Evolutionary conservation across 2,113 vertebrate species (phyloP).

Genomic region (Polyodon spathula): DNA sequence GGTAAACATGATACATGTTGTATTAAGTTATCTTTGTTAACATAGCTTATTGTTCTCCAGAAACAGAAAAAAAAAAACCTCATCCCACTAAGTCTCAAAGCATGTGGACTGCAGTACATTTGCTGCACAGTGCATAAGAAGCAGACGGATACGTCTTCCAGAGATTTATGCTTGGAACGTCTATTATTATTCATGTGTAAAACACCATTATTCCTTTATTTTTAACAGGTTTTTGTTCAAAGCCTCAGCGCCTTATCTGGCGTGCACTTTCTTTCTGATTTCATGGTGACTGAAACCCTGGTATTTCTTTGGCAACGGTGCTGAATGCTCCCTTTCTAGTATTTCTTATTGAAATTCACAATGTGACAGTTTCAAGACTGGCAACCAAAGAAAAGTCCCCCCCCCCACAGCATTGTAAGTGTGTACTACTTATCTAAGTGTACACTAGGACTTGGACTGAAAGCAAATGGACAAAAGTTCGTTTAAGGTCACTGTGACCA

Average conservation of each 20-base stretch:
- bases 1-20: too few relatives aligned
- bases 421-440: conserved; percentile 48
- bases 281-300: conserved; percentile 51
- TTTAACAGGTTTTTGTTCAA: conserved; percentile 39
- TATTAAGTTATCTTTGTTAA: too few relatives aligned
- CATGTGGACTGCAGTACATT: too few relatives aligned
- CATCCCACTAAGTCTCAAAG: too few relatives aligned
- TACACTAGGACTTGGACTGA: conserved; percentile 48
- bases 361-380: conserved; percentile 41
- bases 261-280: conserved; percentile 35
- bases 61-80: too few relatives aligned
- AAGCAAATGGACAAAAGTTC: conserved; percentile 63
- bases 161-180: too few relatives aligned
- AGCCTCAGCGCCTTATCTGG: conserved; percentile 40
- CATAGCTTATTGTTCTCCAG: too few relatives aligned
- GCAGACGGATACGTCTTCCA: too few relatives aligned
- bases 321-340: conserved; percentile 38
- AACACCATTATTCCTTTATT: background rate
- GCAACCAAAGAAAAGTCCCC: conserved; percentile 38
- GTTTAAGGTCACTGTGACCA: conserved; percentile 52
- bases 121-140: too few relatives aligned
- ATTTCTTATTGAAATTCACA: conserved; percentile 44
- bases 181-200: background rate
- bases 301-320: conserved; percentile 42
- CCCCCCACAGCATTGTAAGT: conserved; percentile 48